Conservation (phyloP, 2,797 vertebrate species). For the Hypotaenidia okinawae region DNA sequence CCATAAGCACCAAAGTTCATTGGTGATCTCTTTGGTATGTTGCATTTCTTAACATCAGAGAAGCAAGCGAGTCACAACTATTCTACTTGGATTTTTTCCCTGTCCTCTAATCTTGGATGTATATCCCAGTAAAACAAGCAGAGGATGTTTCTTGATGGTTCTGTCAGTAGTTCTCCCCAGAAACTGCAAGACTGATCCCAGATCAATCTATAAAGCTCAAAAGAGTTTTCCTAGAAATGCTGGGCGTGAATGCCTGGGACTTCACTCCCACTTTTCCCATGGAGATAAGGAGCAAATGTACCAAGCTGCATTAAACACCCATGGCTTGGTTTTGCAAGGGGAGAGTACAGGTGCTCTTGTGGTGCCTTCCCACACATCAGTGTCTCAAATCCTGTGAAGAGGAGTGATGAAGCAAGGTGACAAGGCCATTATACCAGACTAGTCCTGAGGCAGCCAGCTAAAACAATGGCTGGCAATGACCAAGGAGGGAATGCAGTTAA, state of each 20-base stretch:
- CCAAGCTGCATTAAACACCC: background rate
- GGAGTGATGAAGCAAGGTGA: background rate
- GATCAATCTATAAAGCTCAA: background rate
- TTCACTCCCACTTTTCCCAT: background rate
- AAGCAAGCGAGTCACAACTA: background rate
- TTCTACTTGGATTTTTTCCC: background rate
- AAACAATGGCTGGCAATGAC: background rate
- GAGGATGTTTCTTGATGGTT: background rate
- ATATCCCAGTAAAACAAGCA: background rate
- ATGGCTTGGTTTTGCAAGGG: background rate
- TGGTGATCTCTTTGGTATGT: background rate
- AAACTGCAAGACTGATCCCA: background rate
- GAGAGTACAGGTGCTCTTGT: background rate
- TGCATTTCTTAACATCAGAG: background rate
- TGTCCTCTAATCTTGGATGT: background rate
- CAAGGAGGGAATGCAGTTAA: background rate
- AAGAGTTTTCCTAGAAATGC: background rate
- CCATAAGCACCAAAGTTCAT: background rate
- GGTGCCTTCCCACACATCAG: background rate
- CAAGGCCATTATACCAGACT: background rate
- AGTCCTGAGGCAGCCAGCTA: background rate
- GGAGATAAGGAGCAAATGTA: background rate
- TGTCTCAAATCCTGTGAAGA: background rate
- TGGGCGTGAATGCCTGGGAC: fast-evolving
- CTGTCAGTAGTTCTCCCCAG: background rate